Evolutionary conservation across 2,113 vertebrate genomes (phyloP).

Genomic region (Hydrolagus affinis): DNA sequence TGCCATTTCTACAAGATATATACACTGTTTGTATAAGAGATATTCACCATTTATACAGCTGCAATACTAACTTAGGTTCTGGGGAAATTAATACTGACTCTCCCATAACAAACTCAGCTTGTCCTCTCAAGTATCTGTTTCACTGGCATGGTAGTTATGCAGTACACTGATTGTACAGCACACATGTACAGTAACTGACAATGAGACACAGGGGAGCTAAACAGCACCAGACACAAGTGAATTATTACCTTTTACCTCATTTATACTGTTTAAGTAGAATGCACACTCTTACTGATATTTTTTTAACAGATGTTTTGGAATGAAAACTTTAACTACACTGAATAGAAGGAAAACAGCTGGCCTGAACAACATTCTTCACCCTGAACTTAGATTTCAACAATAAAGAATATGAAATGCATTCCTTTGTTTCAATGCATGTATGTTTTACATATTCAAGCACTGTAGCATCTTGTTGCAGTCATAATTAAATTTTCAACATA

Average conservation of each 20-base stretch:
- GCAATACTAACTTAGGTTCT: not conserved
- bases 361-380: not conserved
- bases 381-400: not conserved
- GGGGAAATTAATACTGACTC: not conserved
- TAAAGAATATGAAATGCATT: not conserved
- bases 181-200: not conserved
- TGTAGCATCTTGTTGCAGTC: too few relatives aligned
- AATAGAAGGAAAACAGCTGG: not conserved
- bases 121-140: not conserved
- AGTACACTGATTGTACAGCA: not conserved
- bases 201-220: not conserved
- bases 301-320: slow-evolving; percentile 10
- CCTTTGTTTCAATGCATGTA: too few relatives aligned
- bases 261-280: not conserved
- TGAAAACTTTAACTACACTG: not conserved
- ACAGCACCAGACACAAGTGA: not conserved
- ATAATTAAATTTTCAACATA: too few relatives aligned
- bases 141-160: slow-evolving; percentile 12
- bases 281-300: not conserved
- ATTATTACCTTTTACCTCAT: slow-evolving; percentile 25
- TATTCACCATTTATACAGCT: not conserved
- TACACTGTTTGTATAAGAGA: not conserved
- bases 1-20: not conserved
- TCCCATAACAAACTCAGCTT: not conserved
- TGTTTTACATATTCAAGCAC: too few relatives aligned